Evolutionary conservation across 1,140 invertebrate species (phyloP).

Genomic region (Plectrocnemia conspersa): DNA sequence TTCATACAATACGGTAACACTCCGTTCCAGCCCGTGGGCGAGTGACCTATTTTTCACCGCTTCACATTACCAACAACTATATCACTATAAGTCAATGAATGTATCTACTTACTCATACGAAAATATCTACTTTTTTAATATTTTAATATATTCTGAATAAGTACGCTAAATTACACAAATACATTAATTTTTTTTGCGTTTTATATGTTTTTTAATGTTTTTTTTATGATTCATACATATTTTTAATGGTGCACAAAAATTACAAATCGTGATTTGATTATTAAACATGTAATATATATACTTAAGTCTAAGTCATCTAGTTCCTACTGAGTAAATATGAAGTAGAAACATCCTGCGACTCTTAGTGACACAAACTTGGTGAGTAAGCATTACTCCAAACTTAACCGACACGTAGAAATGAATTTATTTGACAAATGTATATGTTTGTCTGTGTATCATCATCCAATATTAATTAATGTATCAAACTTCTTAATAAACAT

Average conservation of each 20-base stretch:
- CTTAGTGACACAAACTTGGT: too few species aligned
- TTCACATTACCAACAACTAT: too few species aligned
- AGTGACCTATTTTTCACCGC: too few species aligned
- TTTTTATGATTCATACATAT: neutral
- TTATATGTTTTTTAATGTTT: conserved; percentile 5
- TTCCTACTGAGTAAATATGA: conserved; percentile 14
- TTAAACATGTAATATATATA: conserved; percentile 21
- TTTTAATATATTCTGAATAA: conserved; percentile 11
- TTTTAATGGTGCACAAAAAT: conserved; percentile 25
- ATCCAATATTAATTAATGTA: too few species aligned
- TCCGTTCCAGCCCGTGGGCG: too few species aligned
- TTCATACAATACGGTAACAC: too few species aligned
- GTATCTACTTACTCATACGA: conserved; percentile 24
- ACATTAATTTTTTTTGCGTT: conserved; percentile 19
- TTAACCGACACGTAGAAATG: conserved; percentile 12
- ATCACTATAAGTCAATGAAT: too few species aligned
- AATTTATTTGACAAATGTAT: too few species aligned
- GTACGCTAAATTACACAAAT: conserved; percentile 25
- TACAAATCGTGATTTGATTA: conserved; percentile 25
- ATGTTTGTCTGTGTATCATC: too few species aligned
- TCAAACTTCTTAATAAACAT: too few species aligned
- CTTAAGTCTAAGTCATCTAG: conserved; percentile 17
- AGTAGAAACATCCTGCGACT: conserved; percentile 15
- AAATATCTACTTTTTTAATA: conserved; percentile 34
- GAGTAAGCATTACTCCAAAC: too few species aligned